A percentile compares a stretch with the other conserved stretches of the same genome.
These are phyloP conservation scores for Trigoniulus corallinus DNA, from an alignment of 1,140 invertebrate genomes.

Conservation along the genomic window DNA sequence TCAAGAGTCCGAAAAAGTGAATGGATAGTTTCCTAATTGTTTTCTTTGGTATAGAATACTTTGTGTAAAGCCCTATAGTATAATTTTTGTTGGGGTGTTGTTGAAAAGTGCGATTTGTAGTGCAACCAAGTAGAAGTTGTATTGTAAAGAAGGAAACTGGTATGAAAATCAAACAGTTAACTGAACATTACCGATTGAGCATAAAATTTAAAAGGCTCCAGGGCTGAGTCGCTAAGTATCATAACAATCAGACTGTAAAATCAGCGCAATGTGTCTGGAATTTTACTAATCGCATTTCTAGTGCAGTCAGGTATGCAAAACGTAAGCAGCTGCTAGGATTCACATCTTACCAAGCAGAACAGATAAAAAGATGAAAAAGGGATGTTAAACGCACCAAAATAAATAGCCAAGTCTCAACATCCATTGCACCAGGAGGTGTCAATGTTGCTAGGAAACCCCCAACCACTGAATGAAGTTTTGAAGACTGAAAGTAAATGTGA, in stretches of 20 bases:
- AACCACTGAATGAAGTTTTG: too few relatives aligned
- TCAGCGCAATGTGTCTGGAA: constrained; percentile 11
- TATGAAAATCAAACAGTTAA: constrained; percentile 11
- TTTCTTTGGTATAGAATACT: too few relatives aligned
- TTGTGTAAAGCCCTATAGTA: too few relatives aligned
- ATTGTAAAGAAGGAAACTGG: neutral
- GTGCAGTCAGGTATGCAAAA: constrained; percentile 10
- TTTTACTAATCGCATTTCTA: constrained; percentile 9
- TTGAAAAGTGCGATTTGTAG: too few relatives aligned
- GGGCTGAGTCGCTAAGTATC: neutral
- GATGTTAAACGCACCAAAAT: neutral
- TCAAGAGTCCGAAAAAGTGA: too few relatives aligned
- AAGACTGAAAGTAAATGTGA: too few relatives aligned
- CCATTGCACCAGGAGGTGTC: neutral
- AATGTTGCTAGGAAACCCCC: neutral
- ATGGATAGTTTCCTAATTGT: too few relatives aligned
- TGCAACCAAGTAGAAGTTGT: neutral
- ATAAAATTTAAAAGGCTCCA: constrained; percentile 7
- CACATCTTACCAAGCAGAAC: neutral
- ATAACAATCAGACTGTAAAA: constrained; percentile 10
- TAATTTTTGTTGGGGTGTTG: too few relatives aligned
- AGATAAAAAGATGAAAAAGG: neutral
- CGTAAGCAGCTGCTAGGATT: constrained; percentile 8
- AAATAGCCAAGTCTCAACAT: neutral
- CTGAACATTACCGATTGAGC: constrained; percentile 10